A percentile compares a stretch with the other conserved stretches of the same genome.
phyloP scores from a whole-genome alignment of 2,797 vertebrate species.

The Betta splendens region DNA sequence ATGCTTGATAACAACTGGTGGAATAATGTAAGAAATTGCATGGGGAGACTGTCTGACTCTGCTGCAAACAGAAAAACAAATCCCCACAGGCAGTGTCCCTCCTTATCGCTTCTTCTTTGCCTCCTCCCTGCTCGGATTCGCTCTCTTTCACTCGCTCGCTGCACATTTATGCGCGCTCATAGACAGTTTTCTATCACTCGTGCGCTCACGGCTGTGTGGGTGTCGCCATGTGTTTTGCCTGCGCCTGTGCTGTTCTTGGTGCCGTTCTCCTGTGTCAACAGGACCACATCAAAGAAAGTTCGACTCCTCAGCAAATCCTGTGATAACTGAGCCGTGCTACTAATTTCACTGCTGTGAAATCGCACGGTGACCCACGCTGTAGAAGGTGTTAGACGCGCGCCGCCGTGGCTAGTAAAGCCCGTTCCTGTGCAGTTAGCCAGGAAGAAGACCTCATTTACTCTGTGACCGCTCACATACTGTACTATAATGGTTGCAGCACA shows the following conservation, averaged over 20 bases:
- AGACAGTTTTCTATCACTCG: constrained; percentile 46
- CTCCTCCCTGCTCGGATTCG: neutral
- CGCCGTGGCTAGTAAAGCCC: constrained; percentile 8
- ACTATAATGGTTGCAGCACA: neutral
- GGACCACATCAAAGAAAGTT: constrained; percentile 36
- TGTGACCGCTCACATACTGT: neutral
- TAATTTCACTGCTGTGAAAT: constrained; percentile 14
- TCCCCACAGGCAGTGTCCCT: constrained; percentile 36
- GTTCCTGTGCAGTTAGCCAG: constrained; percentile 3
- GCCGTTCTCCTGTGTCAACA: constrained; percentile 42
- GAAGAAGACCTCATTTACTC: constrained; percentile 2
- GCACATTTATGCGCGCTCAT: constrained; percentile 36
- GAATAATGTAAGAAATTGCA: constrained; percentile 40
- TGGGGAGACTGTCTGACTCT: constrained; percentile 25
- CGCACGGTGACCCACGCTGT: constrained; percentile 5
- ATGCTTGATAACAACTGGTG: constrained; percentile 54
- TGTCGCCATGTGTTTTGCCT: constrained; percentile 40
- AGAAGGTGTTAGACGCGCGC: neutral
- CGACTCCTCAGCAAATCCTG: constrained; percentile 11
- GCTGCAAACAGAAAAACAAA: constrained; percentile 43
- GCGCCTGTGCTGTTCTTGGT: constrained; percentile 24
- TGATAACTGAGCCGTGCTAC: constrained; percentile 22
- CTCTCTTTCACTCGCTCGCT: constrained; percentile 8
- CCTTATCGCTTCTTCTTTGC: constrained; percentile 19
- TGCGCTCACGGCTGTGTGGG: constrained; percentile 46